These are phyloP conservation scores for Montipora cactus DNA, from an alignment of 64 coral and sea anemone genomes.

Conservation along the genomic window DNA sequence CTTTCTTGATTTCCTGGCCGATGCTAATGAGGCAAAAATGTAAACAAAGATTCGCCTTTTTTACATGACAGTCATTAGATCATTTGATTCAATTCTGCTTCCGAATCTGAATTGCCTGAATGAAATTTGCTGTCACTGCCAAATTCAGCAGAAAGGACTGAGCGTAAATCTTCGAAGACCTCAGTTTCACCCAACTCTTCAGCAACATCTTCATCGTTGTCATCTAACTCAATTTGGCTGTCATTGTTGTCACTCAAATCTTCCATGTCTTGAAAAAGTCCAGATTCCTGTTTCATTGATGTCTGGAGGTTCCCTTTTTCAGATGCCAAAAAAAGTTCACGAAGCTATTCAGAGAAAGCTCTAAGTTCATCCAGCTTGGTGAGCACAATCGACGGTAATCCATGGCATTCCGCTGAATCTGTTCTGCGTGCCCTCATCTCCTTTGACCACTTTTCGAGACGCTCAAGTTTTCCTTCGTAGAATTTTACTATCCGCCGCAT, in stretches of 20 bases:
- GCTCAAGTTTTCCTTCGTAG: conserved; percentile 5
- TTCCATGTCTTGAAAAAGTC: background rate
- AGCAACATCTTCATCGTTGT: background rate
- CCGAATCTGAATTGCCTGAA: background rate
- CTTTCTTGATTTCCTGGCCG: no score
- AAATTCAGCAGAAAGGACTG: conserved; percentile 52
- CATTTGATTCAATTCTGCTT: background rate
- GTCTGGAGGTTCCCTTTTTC: background rate
- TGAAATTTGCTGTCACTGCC: conserved; percentile 46
- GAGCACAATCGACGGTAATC: background rate
- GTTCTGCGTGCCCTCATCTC: background rate
- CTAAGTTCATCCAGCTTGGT: conserved; percentile 16
- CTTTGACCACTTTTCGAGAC: conserved; percentile 6
- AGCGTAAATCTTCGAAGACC: conserved; percentile 33
- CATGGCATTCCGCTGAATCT: conserved; percentile 10
- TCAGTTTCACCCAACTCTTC: conserved; percentile 6
- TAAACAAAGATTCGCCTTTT: no score
- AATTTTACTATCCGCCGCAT: conserved; percentile 26
- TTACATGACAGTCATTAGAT: no score
- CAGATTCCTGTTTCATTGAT: background rate
- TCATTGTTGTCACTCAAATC: conserved; percentile 11
- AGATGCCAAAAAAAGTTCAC: background rate
- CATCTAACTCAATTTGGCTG: background rate
- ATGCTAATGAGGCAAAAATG: no score
- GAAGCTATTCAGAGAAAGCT: background rate